phyloP scores from a whole-genome alignment of 1,140 invertebrate species.

The Muscidifurax raptorellus region DNA sequence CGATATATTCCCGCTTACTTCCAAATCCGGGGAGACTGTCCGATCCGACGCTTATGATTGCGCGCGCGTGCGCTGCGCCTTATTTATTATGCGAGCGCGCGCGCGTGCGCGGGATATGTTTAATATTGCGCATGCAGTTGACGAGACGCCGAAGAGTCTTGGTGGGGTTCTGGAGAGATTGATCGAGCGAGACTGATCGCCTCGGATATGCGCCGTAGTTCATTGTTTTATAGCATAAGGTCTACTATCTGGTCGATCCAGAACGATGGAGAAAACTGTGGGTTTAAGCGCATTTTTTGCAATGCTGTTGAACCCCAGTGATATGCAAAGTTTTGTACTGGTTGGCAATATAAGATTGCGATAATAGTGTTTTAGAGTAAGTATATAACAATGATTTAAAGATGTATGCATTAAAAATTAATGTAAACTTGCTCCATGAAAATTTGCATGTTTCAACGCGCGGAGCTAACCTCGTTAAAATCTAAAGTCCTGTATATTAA shows the following conservation, averaged over 20 bases:
- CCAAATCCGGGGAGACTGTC: conserved; percentile 51
- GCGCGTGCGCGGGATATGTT: background rate
- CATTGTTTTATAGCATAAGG: conserved; percentile 16
- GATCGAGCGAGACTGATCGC: conserved; percentile 14
- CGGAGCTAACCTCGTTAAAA: conserved; percentile 14
- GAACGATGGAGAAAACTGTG: no score
- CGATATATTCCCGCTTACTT: conserved; percentile 37
- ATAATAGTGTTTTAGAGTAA: no score
- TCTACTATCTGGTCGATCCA: background rate
- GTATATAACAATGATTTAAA: no score
- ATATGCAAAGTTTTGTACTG: background rate
- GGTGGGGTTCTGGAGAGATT: background rate
- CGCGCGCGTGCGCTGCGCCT: conserved; percentile 24
- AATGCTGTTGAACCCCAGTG: background rate
- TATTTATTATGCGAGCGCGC: conserved; percentile 34
- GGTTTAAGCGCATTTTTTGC: background rate
- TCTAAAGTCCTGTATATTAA: conserved; percentile 12
- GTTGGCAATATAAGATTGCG: background rate
- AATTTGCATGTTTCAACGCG: conserved; percentile 9
- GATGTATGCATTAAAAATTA: no score
- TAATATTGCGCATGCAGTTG: conserved; percentile 23
- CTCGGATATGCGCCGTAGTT: background rate
- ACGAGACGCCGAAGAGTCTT: background rate
- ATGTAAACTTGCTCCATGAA: background rate
- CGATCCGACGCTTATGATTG: conserved; percentile 21